Evolutionary conservation across 1,140 invertebrate species (phyloP).

Genomic region (Aethina tumida): DNA sequence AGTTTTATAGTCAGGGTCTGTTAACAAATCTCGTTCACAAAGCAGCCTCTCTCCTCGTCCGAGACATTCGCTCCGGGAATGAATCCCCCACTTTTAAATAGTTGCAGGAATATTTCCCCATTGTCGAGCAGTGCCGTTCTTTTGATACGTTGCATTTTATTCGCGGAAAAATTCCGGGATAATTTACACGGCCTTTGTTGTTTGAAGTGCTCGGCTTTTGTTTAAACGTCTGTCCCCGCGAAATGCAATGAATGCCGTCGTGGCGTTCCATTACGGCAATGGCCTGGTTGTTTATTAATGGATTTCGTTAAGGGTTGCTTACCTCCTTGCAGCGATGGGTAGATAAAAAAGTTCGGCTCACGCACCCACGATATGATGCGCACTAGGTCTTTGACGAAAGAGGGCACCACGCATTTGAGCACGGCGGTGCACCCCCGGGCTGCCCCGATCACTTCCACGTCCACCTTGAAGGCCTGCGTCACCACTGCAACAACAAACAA

Average conservation of each 20-base stretch:
- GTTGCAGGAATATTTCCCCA: no score
- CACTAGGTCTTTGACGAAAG: constrained; percentile 71
- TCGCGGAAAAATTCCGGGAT: no score
- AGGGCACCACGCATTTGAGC: constrained; percentile 68
- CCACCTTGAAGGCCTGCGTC: constrained; percentile 69
- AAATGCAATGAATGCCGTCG: neutral
- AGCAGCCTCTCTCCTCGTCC: no score
- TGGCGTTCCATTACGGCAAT: no score
- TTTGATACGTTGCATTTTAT: no score
- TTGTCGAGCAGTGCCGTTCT: no score
- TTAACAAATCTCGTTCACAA: no score
- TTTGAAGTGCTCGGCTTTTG: neutral
- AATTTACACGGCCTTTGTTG: neutral
- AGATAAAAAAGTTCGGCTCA: constrained; percentile 66
- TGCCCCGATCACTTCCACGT: constrained; percentile 58
- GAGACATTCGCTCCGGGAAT: no score
- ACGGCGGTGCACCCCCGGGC: constrained; percentile 71
- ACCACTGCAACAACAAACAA: constrained; percentile 57
- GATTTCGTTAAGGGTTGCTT: constrained; percentile 24
- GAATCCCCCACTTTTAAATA: no score
- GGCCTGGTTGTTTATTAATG: no score
- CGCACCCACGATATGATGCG: constrained; percentile 74
- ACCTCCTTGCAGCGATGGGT: constrained; percentile 68
- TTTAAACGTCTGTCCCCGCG: neutral
- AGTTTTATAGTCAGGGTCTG: no score